These are phyloP conservation scores for Cetoscarus ocellatus DNA, from an alignment of 2,797 vertebrate species.

Conservation along the genomic window DNA sequence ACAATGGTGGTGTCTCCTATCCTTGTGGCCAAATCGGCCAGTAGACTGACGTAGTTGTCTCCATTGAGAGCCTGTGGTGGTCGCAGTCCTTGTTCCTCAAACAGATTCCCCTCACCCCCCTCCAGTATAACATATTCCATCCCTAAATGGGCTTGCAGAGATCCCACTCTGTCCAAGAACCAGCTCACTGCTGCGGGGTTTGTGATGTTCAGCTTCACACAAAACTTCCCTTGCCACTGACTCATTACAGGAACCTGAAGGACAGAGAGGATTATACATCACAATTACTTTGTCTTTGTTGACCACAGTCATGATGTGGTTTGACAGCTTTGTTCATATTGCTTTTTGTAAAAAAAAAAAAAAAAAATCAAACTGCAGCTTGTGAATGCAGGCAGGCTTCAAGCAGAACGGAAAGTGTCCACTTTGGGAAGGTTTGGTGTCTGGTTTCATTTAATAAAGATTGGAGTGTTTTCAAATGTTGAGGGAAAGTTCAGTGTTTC, in stretches of 20 bases:
- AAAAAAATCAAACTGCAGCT: constrained; percentile 22
- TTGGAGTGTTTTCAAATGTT: background rate
- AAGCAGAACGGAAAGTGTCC: constrained; percentile 25
- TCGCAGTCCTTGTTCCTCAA: constrained; percentile 82
- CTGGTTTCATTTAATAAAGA: constrained; percentile 28
- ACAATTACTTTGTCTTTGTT: constrained; percentile 3
- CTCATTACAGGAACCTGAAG: constrained; percentile 88
- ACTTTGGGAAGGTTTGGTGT: constrained; percentile 12
- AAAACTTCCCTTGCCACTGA: constrained; percentile 89
- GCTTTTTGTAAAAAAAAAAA: background rate
- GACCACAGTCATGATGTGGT: background rate
- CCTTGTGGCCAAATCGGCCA: constrained; percentile 82
- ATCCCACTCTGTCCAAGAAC: constrained; percentile 87
- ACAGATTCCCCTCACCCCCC: constrained; percentile 86
- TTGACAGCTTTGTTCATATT: background rate
- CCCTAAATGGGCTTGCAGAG: constrained; percentile 82
- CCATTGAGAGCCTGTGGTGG: constrained; percentile 77
- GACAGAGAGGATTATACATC: constrained; percentile 9
- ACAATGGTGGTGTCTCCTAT: constrained; percentile 87
- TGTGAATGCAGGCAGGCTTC: constrained; percentile 19
- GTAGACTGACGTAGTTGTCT: constrained; percentile 82
- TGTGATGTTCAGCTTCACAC: constrained; percentile 90
- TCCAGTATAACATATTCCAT: constrained; percentile 87
- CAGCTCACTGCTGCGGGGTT: constrained; percentile 86
- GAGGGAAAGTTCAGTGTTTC: constrained; percentile 9